Conservation (phyloP, 2,888 invertebrate species). For the Zygaena filipendulae region DNA sequence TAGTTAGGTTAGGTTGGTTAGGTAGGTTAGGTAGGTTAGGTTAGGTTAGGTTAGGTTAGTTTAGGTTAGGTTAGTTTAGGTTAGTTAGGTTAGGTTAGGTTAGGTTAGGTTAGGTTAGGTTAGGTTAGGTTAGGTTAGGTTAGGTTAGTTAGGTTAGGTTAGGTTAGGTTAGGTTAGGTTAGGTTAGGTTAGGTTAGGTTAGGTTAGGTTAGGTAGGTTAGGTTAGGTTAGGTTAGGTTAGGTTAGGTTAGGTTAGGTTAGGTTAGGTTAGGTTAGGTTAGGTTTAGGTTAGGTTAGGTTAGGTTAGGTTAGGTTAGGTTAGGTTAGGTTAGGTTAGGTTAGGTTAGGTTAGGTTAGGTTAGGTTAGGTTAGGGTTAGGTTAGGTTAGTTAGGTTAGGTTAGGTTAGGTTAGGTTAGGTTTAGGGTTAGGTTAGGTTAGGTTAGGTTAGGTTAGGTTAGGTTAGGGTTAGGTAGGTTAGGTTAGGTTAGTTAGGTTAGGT, state of each 20-base stretch:
- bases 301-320: conserved; percentile 14
- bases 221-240: conserved; percentile 10
- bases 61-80: conserved; percentile 12
- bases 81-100: conserved; percentile 10
- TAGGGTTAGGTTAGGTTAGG: conserved; percentile 21
- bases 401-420: conserved; percentile 20
- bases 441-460: conserved; percentile 21
- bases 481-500: conserved; percentile 17
- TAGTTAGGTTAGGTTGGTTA: conserved; percentile 6
- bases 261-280: conserved; percentile 10
- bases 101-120: conserved; percentile 11
- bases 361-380: conserved; percentile 18
- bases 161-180: conserved; percentile 10
- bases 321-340: conserved; percentile 19
- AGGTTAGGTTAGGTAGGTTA: conserved; percentile 11
- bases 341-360: conserved; percentile 20
- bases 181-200: conserved; percentile 11
- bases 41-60: conserved; percentile 9
- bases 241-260: conserved; percentile 12
- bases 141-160: conserved; percentile 6
- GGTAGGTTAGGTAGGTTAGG: conserved; percentile 7
- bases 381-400: conserved; percentile 18
- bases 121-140: conserved; percentile 13
- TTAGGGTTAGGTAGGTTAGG: conserved; percentile 19
- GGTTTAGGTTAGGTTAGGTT: conserved; percentile 12